phyloP scores from a whole-genome alignment of 2,888 invertebrate genomes.

The Yponomeuta cagnagella region DNA sequence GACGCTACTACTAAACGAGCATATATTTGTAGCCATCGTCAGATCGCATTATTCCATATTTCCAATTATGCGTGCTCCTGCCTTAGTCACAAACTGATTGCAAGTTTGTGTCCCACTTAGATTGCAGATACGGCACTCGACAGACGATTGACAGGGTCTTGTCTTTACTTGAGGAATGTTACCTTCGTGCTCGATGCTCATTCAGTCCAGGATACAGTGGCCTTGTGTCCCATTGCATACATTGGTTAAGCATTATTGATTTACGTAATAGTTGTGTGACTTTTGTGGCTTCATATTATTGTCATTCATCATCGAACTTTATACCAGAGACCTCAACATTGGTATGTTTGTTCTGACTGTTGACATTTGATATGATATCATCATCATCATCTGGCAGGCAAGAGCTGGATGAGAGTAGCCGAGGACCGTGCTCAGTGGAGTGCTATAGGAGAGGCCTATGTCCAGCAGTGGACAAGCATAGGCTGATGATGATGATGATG shows the following conservation, averaged over 20 bases:
- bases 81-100: background rate
- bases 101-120: slow-evolving; percentile 56
- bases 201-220: slow-evolving; percentile 7
- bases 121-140: slow-evolving; percentile 50
- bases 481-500: too few relatives aligned
- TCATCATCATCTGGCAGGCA: too few relatives aligned
- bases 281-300: background rate
- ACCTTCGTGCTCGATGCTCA: slow-evolving; percentile 5
- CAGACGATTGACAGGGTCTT: slow-evolving; percentile 53
- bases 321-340: background rate
- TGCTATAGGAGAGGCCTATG: too few relatives aligned
- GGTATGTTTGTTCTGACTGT: background rate
- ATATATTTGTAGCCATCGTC: too few relatives aligned
- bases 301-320: background rate
- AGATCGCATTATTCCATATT: background rate
- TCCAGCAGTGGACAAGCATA: too few relatives aligned
- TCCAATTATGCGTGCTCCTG: background rate
- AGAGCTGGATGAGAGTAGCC: too few relatives aligned
- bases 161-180: slow-evolving; percentile 49
- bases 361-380: too few relatives aligned
- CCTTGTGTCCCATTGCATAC: slow-evolving; percentile 11
- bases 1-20: too few relatives aligned
- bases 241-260: slow-evolving; percentile 1
- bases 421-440: too few relatives aligned
- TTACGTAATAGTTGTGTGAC: background rate